Percentiles rank a stretch among this genome's conserved stretches.
Evolutionary conservation across 1,140 invertebrate species (phyloP).

Genomic region (Teleogryllus occipitalis): DNA sequence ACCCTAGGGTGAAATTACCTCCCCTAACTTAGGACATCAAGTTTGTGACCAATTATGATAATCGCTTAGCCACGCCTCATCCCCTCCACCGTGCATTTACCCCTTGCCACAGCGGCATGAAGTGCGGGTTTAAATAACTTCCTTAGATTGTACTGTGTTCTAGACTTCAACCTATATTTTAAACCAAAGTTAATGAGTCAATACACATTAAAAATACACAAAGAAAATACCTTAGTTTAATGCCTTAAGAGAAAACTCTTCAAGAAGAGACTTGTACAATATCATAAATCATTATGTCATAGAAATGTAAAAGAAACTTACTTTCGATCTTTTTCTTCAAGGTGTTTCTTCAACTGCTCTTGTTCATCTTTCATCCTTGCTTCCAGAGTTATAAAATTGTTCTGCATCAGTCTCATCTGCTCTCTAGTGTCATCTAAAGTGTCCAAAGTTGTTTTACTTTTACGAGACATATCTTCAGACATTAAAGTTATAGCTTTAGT

Average conservation of each 20-base stretch:
- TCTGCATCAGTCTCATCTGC: slow-evolving; percentile 71
- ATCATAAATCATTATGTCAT: not conserved
- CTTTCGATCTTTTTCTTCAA: slow-evolving; percentile 48
- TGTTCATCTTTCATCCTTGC: slow-evolving; percentile 48
- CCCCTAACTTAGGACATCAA: too few relatives aligned
- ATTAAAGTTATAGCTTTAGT: slow-evolving; percentile 71
- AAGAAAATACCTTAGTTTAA: too few relatives aligned
- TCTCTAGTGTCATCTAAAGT: slow-evolving; percentile 68
- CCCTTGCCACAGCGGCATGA: too few relatives aligned
- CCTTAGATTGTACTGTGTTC: too few relatives aligned
- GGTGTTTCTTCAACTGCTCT: slow-evolving; percentile 43
- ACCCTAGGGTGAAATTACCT: too few relatives aligned
- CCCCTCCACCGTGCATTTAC: too few relatives aligned
- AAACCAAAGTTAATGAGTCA: too few relatives aligned
- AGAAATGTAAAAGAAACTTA: slow-evolving; percentile 27
- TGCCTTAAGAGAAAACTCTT: not conserved
- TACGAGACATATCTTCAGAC: slow-evolving; percentile 63
- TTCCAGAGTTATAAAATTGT: slow-evolving; percentile 56
- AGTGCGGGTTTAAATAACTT: too few relatives aligned
- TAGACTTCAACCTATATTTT: too few relatives aligned
- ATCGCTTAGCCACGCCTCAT: too few relatives aligned
- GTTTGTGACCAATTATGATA: too few relatives aligned
- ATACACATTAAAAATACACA: too few relatives aligned
- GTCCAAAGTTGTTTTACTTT: slow-evolving; percentile 59
- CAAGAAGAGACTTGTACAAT: not conserved